Conservation (phyloP, 2,888 invertebrate genomes). For the Lochmaea capreae region DNA sequence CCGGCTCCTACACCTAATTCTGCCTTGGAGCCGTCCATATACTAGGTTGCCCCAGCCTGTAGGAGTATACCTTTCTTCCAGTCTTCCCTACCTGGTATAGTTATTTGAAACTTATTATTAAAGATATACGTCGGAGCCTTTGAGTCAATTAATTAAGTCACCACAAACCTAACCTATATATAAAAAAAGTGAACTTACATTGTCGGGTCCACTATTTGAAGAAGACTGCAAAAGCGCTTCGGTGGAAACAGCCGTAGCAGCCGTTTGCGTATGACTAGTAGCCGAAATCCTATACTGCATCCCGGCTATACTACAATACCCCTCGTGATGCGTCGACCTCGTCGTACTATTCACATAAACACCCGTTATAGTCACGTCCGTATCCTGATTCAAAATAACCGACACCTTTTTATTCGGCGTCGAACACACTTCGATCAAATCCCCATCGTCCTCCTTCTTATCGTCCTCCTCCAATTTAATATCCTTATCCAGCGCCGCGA, state of each 20-base stretch:
- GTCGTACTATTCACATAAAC: conserved; percentile 84
- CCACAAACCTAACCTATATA: no score
- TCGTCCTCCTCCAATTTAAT: conserved; percentile 64
- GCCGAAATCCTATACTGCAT: conserved; percentile 91
- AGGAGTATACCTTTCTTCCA: no score
- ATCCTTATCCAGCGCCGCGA: conserved; percentile 66
- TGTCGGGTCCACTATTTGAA: conserved; percentile 59
- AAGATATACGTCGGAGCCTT: no score
- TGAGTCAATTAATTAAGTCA: no score
- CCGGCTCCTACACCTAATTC: no score
- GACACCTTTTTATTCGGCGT: conserved; percentile 73
- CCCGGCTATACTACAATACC: conserved; percentile 85
- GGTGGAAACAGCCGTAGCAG: conserved; percentile 83
- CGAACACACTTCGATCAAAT: conserved; percentile 62
- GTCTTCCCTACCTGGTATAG: no score
- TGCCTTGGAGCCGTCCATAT: no score
- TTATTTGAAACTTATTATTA: no score
- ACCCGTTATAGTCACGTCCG: conserved; percentile 89
- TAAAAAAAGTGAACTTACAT: conserved; percentile 57
- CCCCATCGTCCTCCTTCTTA: conserved; percentile 68
- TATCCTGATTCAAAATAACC: conserved; percentile 86
- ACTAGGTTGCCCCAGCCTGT: no score
- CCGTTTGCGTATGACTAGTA: conserved; percentile 87
- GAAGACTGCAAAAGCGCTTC: conserved; percentile 67
- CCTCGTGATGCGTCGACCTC: conserved; percentile 80